These are phyloP conservation scores for Percina caprodes DNA, from an alignment of 2,113 vertebrate species.

Conservation along the genomic window DNA sequence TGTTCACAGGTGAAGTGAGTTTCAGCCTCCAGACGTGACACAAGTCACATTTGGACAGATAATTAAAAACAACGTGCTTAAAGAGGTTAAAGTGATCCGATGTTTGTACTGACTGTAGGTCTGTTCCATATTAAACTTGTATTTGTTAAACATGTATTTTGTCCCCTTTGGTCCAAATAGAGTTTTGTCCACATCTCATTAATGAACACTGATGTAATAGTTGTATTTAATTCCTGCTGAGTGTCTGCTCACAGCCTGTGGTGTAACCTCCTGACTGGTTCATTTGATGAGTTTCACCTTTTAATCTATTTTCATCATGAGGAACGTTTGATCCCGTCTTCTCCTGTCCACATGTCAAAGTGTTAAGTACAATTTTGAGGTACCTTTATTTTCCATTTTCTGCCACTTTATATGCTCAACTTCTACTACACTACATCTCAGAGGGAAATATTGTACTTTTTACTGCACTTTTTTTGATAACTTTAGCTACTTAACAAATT, in stretches of 20 bases:
- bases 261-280: too few relatives aligned
- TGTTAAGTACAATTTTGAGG: too few relatives aligned
- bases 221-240: background rate
- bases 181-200: background rate
- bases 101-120: background rate
- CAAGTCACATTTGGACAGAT: background rate
- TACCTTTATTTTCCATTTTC: too few relatives aligned
- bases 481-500: too few relatives aligned
- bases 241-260: too few relatives aligned
- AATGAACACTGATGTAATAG: background rate
- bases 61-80: background rate
- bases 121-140: slow-evolving; percentile 47
- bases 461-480: too few relatives aligned
- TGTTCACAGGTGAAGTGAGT: background rate
- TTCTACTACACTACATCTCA: too few relatives aligned
- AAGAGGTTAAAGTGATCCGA: background rate
- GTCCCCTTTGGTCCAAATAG: background rate
- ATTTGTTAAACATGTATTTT: background rate
- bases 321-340: too few relatives aligned
- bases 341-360: too few relatives aligned
- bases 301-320: background rate
- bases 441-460: too few relatives aligned
- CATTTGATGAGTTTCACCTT: too few relatives aligned
- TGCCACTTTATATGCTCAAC: too few relatives aligned
- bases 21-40: background rate